Base-by-base conservation (phyloP, 2,113 vertebrate genomes). In the Oenanthe oenanthe region DNA sequence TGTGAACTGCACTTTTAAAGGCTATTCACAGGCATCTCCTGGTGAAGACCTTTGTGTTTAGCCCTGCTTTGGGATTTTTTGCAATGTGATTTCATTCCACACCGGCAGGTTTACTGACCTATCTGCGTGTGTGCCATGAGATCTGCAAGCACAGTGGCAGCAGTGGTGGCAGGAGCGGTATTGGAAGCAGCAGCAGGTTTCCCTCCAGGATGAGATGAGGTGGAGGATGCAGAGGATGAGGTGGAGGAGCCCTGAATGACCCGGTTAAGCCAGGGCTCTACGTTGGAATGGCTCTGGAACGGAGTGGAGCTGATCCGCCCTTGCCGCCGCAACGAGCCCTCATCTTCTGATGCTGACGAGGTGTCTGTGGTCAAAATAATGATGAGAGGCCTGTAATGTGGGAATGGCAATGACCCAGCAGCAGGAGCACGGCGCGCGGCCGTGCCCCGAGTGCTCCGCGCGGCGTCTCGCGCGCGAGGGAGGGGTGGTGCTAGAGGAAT, bases 221-320 rank as follows among this genome's bases (percentile, higher is more conserved):
- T 99, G 98, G 99, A 99, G 32, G 99, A 99, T 86, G 99, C 98
- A 38, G 99, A 99, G 94, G 99, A 99, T 97, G 99, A 99, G 93
- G 99, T 99, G 98, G 99, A 99, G 88, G 99, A 99, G 98, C 99
- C 99, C 98, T 99, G 99, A 98, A 98, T 98, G 96, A 99, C 99
- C 72, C 98, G 98, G 98, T 98, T 99, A 97, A 99, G 98, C 99
- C 99, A 99, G 98, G 99, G 99, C 97, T 99, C 99, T 77, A 98
- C 97, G 94, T 97, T 98, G 84, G 98, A 98, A 96, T 98, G 96
- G 97, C 98, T 97, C 97, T 98, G 98, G 97, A 98, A 98, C 93
- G 98, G 98, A 66, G 99, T 98, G 96, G 99, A 99, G 97, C 98
- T 93, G 95, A 99, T 98, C 96, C 98, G 98, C 98, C 98, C 98